Conservation (phyloP, 2,113 vertebrate genomes). For the Ciconia boyciana region DNA sequence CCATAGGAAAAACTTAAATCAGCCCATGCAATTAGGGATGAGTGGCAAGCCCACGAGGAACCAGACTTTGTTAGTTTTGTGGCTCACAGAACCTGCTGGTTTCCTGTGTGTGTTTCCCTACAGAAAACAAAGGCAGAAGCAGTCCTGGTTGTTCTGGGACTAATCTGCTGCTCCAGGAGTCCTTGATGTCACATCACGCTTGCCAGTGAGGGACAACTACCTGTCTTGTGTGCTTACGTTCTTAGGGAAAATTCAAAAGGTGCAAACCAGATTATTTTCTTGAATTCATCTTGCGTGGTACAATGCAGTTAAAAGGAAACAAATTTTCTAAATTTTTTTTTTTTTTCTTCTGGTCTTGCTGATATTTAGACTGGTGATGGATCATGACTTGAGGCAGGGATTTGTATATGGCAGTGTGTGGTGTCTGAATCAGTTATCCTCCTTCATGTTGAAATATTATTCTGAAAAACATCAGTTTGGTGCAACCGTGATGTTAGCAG, state of each 20-base stretch:
- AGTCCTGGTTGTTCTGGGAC: not conserved
- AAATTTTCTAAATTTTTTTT: not conserved
- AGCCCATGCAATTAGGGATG: not conserved
- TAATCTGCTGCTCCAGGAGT: not conserved
- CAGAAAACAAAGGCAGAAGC: not conserved
- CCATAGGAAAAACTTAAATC: not conserved
- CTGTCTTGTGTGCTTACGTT: not conserved
- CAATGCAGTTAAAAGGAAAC: not conserved
- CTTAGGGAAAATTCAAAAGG: not conserved
- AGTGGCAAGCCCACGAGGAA: not conserved
- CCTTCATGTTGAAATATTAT: not conserved
- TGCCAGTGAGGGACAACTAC: not conserved
- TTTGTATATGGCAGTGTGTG: not conserved
- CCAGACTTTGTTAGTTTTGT: not conserved
- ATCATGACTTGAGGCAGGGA: not conserved
- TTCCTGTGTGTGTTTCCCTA: not conserved
- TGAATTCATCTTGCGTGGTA: not conserved
- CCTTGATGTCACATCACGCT: accelerated
- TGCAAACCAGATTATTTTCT: not conserved
- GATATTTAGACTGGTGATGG: not conserved
- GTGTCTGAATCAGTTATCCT: not conserved
- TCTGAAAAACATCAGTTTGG: not conserved
- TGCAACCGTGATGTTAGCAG: not conserved
- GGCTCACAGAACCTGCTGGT: not conserved
- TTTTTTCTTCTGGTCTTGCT: not conserved